Evolutionary conservation across 2,888 invertebrate species (phyloP).

Genomic region (Sarcophaga caerulescens): DNA sequence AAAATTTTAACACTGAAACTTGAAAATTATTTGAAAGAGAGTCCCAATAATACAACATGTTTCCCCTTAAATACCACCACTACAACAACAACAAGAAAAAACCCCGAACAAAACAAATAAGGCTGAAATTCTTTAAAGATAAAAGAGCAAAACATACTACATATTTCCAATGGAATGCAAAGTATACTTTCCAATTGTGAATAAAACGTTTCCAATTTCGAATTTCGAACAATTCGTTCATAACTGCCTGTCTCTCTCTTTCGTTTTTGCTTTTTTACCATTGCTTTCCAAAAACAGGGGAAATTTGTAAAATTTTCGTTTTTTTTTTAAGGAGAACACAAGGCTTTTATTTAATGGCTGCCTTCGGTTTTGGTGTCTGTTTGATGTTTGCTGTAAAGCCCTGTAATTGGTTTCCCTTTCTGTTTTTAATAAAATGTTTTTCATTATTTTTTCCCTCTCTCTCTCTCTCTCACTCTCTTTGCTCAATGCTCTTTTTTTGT

Average conservation of each 20-base stretch:
- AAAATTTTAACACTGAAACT: too few relatives aligned
- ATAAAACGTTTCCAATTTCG: slow-evolving; percentile 53
- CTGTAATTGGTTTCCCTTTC: neutral
- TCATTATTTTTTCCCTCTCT: neutral
- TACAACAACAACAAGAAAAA: too few relatives aligned
- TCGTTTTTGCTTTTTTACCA: neutral
- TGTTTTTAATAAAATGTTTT: neutral
- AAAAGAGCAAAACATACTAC: neutral
- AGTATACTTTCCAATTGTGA: slow-evolving; percentile 11
- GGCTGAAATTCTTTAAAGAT: neutral
- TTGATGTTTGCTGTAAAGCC: neutral
- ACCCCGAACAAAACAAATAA: neutral
- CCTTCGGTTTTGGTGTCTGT: slow-evolving; percentile 1
- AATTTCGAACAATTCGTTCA: slow-evolving; percentile 54
- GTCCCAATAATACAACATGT: too few relatives aligned
- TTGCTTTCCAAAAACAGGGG: slow-evolving; percentile 5
- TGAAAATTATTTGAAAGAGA: too few relatives aligned
- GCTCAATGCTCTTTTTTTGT: too few relatives aligned
- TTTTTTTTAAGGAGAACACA: slow-evolving; percentile 29
- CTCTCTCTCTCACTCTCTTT: neutral
- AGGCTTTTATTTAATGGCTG: slow-evolving; percentile 65
- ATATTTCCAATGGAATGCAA: neutral
- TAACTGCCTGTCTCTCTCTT: neutral
- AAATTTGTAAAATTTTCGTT: neutral
- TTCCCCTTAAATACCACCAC: too few relatives aligned